Base-by-base conservation (phyloP, 2,113 vertebrate species). In the Ascaphus truei region DNA sequence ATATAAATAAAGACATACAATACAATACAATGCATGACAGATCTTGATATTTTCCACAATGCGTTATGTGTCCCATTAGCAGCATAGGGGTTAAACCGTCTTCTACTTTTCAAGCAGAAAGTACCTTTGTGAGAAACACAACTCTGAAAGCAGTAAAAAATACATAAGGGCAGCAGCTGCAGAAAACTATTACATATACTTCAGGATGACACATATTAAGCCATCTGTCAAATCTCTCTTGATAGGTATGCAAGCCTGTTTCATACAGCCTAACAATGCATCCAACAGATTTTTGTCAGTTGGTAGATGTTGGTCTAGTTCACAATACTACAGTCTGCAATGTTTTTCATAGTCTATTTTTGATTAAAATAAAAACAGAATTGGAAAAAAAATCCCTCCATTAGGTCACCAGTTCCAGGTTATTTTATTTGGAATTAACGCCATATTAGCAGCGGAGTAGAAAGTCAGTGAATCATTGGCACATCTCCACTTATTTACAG, bases 181-280 rank as follows among this genome's bases (percentile, higher is more conserved):
- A 34, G 39, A 64, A 31, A 34, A 73, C 34, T 12, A 34, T 68
- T 68, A 61, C 25, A 53, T 33, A 27, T 43, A 41, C 59, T 55
- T 43, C 36, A 53, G 30, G 45, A 67, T 62, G 63, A 68, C 72
- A 73, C 55, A 67, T 73, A 73, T 73, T 58, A 73, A 73, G 65
- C 72, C 63, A 62, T 55, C 63, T 68, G 72, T 68, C 63, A 73
- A 68, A 73, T 62, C 29, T 66, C 34, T 61, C 27, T 66, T 67
- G 63, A 73, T 55, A 55, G 63, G 57, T 56, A 47, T 68, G 27
- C 31, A 53, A 59, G 39, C 65, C 33, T 62, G 27, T 53, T 47
- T 68, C 63, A 68, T 22, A 34, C 27, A 56, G 48, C 3, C 63
- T 36, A 33, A 33, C 36, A 66, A 61, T 55, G 36, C 55, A 67